Conservation (phyloP, 1,140 invertebrate species). For the Diprion similis region DNA sequence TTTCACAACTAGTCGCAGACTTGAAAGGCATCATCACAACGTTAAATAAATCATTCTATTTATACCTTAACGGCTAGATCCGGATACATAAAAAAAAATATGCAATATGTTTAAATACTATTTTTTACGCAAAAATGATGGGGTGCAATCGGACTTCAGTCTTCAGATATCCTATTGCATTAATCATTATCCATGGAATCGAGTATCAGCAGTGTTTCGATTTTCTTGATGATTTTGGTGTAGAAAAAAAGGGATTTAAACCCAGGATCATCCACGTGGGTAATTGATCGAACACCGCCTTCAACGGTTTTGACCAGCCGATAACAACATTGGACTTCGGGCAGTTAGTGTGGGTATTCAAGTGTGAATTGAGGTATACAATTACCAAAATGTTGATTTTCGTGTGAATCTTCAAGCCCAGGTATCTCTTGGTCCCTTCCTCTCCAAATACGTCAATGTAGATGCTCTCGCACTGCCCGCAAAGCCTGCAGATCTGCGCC, state of each 20-base stretch:
- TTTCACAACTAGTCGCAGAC: not conserved
- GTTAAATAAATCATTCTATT: not conserved
- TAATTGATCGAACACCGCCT: not conserved
- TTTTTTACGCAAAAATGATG: not conserved
- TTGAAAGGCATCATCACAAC: not conserved
- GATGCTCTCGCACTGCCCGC: slow-evolving; percentile 52
- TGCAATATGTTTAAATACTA: not conserved
- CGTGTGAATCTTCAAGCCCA: slow-evolving; percentile 50
- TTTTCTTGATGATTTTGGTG: not conserved
- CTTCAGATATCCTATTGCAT: not conserved
- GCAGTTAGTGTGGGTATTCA: not conserved
- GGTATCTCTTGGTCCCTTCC: slow-evolving; percentile 48
- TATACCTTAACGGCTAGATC: not conserved
- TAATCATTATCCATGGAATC: not conserved
- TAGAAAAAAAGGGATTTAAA: not conserved
- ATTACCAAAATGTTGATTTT: slow-evolving; percentile 59
- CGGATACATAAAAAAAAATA: not conserved
- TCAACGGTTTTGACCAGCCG: not conserved
- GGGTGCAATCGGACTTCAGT: not conserved
- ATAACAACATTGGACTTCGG: not conserved
- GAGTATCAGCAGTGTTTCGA: not conserved
- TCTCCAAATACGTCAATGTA: slow-evolving; percentile 57
- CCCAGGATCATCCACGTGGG: not conserved
- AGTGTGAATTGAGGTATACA: slow-evolving; percentile 12
- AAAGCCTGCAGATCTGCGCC: slow-evolving; percentile 52